Evolutionary conservation across 2,888 invertebrate species (phyloP), one percentile per base, ranked within the genome.

Genomic region (Erebia epiphron): DNA sequence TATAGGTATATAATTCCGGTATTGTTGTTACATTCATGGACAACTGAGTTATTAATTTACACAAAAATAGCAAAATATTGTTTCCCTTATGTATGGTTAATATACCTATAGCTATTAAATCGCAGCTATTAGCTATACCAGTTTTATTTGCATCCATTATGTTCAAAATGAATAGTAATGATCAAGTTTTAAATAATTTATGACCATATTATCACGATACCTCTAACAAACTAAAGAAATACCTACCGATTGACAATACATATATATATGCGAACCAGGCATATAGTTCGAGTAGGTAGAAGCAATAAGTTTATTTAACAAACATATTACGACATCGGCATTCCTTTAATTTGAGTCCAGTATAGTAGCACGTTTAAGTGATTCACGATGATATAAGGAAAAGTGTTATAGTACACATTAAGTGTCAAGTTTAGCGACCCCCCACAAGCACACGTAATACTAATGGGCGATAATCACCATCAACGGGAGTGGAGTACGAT

Each of bases 401-500:
- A 78, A 76, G 73, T 73, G 68, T 52, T 54, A 69, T 72, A 74
- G 70, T 70, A 58, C 75, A 77, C 76, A 77, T 76, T 76, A 73
- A 79, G 76, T 76, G 80, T 83, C 80, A 79, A 78, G 79, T 84
- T 80, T 81, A 82, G 79, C 84, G 91, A 91, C 91, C 92, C 86
- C 92, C 90, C 92, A 86, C 86, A 82, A 79, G 76, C 79, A 79
- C 86, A 87, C 86, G 88, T 86, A 82, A 77, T 75, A 69, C 70
- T 89, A 91, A 91, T 89, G 87, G 90, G 81, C 86, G 81, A 86
- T 90, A 86, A 84, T 86, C 84, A 80, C 90, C 89, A 85, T 86
- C 80, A 43, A 66, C 78, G 70, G 82, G 83, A 75, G 75, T 75
- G 70, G 72, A 78, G 79, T 79, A 79, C 83, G 81, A 78, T 71